These are phyloP conservation scores for Protosalanx chinensis DNA, from an alignment of 2,797 vertebrate genomes.

Conservation along the genomic window DNA sequence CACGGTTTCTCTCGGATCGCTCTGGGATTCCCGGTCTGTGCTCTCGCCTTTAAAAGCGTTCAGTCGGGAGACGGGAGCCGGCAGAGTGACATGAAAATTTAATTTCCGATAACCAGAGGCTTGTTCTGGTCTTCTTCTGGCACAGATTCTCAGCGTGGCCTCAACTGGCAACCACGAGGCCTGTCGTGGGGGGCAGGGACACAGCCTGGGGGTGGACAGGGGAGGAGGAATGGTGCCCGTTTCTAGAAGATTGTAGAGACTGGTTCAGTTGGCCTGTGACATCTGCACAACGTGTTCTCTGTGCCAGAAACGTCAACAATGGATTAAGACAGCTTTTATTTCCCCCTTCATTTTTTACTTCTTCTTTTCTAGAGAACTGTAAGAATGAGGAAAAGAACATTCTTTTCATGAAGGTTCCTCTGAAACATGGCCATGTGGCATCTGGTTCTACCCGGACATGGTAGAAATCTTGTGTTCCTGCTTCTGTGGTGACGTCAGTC, in stretches of 20 bases:
- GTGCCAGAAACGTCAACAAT: not conserved
- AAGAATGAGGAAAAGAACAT: not conserved
- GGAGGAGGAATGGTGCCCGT: no score
- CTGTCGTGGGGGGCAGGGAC: not conserved
- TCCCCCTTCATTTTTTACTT: not conserved
- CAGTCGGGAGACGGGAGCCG: slow-evolving; percentile 56
- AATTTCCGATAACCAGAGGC: slow-evolving; percentile 65
- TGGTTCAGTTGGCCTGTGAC: not conserved
- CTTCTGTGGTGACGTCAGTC: no score
- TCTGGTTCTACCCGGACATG: no score
- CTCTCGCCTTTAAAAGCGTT: slow-evolving; percentile 53
- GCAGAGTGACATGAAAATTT: slow-evolving; percentile 67
- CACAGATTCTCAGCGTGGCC: slow-evolving; percentile 38
- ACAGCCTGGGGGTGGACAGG: not conserved
- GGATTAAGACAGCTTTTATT: no score
- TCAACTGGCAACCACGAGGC: slow-evolving; percentile 32
- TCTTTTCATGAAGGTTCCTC: no score
- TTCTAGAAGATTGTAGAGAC: not conserved
- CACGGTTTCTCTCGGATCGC: slow-evolving; percentile 33
- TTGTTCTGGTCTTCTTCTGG: slow-evolving; percentile 49
- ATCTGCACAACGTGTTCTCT: not conserved
- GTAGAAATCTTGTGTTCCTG: no score
- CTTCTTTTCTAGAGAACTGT: not conserved
- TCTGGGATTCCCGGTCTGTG: slow-evolving; percentile 46
- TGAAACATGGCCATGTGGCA: no score